phyloP scores from a whole-genome alignment of 2,797 vertebrate species.

The Chaetodon trifasciatus region DNA sequence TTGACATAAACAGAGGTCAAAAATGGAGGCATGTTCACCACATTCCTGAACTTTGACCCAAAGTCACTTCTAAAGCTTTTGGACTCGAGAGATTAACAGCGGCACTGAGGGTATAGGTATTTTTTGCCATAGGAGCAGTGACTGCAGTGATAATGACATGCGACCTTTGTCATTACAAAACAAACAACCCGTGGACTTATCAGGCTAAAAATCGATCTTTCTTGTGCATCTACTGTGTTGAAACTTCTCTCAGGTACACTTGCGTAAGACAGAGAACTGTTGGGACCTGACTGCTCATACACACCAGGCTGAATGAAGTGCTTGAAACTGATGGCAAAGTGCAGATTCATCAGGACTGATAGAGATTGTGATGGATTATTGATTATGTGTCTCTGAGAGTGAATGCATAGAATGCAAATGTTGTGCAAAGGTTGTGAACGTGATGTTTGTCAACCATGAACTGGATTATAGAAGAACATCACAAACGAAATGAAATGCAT shows the following conservation, averaged over 20 bases:
- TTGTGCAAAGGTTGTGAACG: background rate
- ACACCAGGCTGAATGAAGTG: background rate
- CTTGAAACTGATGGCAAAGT: background rate
- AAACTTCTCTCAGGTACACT: conserved; percentile 32
- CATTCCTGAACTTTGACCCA: conserved; percentile 13
- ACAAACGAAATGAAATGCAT: background rate
- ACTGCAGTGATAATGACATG: background rate
- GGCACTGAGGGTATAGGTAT: background rate
- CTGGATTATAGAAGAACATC: background rate
- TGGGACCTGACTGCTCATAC: background rate
- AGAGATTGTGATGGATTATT: background rate
- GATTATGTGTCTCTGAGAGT: background rate
- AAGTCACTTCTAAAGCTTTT: background rate
- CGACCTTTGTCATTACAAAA: conserved; percentile 54
- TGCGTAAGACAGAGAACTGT: conserved; percentile 24
- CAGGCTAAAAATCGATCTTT: conserved; percentile 42
- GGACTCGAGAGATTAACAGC: background rate
- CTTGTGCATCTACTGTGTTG: conserved; percentile 27
- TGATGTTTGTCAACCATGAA: background rate
- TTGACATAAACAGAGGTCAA: background rate
- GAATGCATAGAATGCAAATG: background rate
- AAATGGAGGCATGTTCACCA: background rate
- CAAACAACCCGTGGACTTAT: conserved; percentile 32
- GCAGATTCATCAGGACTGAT: background rate
- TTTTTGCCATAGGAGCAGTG: background rate